Conservation (phyloP, 2,888 invertebrate species). For the Coleophora flavipennella region DNA sequence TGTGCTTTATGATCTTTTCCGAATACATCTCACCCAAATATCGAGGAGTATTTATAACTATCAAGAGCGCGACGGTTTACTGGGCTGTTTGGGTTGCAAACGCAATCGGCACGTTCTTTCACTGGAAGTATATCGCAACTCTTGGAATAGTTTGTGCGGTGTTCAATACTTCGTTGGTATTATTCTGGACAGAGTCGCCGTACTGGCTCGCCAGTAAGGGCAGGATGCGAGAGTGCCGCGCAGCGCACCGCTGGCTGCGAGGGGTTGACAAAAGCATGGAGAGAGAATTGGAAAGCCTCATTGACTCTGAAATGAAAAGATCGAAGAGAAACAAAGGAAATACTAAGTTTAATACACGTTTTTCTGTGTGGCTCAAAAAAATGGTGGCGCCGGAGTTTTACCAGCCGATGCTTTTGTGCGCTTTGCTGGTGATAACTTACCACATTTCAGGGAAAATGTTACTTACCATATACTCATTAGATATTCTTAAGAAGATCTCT, state of each 20-base stretch:
- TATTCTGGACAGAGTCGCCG: conserved; percentile 15
- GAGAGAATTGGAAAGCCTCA: not conserved
- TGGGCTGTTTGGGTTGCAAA: conserved; percentile 18
- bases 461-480: conserved; percentile 14
- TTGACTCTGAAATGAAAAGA: not conserved
- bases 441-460: conserved; percentile 17
- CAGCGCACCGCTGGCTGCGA: conserved; percentile 15
- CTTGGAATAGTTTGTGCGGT: conserved; percentile 4
- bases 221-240: conserved; percentile 13
- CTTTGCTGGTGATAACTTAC: not conserved
- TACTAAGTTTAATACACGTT: not conserved
- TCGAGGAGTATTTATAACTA: conserved; percentile 1
- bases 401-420: not conserved
- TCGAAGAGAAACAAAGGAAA: no score
- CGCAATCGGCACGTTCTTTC: conserved; percentile 14
- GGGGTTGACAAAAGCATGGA: conserved; percentile 1
- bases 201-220: conserved; percentile 16
- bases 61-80: conserved; percentile 12
- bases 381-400: conserved; percentile 1
- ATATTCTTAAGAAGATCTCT: conserved; percentile 17
- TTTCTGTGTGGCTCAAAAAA: not conserved
- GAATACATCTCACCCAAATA: conserved; percentile 12
- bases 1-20: not conserved
- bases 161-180: conserved; percentile 8
- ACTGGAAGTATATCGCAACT: conserved; percentile 15